Percentiles rank a stretch among this genome's conserved stretches.
These are phyloP conservation scores for Artemia sp. DNA, from an alignment of 2,888 invertebrate genomes.

Conservation along the genomic window DNA sequence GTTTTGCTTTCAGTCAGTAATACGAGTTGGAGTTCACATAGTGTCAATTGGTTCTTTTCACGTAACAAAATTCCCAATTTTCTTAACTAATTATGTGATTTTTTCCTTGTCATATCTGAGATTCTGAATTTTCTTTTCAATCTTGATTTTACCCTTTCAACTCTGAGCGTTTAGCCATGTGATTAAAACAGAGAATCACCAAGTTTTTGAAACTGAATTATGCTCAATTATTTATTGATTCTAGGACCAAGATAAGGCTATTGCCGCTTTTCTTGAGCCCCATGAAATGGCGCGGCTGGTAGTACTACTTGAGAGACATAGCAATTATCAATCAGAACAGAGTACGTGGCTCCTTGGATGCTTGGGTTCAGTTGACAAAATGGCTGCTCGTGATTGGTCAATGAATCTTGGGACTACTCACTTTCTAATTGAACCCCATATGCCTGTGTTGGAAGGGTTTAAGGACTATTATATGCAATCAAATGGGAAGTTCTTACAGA, in stretches of 20 bases:
- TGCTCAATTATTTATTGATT: background rate
- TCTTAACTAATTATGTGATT: too few species aligned
- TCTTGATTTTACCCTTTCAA: too few species aligned
- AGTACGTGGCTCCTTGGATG: constrained; percentile 21
- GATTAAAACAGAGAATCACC: too few species aligned
- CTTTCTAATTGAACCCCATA: constrained; percentile 26
- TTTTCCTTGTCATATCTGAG: too few species aligned
- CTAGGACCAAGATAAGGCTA: background rate
- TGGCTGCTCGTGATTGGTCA: constrained; percentile 20
- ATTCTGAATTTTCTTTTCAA: too few species aligned
- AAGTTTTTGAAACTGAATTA: too few species aligned
- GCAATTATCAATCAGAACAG: constrained; percentile 2
- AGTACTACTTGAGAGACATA: constrained; percentile 9
- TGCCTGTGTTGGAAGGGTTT: constrained; percentile 25
- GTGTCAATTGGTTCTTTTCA: too few species aligned
- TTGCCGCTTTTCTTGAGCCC: constrained; percentile 8
- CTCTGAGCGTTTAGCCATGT: too few species aligned
- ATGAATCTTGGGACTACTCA: constrained; percentile 17
- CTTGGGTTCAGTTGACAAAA: constrained; percentile 18
- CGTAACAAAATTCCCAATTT: too few species aligned
- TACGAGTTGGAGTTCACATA: too few species aligned
- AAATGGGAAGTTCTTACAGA: background rate
- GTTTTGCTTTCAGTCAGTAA: too few species aligned
- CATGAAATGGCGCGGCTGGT: constrained; percentile 12
- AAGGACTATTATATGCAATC: constrained; percentile 14